Evolutionary conservation across 2,797 vertebrate species (phyloP).

Genomic region (Xiphophorus birchmanni): DNA sequence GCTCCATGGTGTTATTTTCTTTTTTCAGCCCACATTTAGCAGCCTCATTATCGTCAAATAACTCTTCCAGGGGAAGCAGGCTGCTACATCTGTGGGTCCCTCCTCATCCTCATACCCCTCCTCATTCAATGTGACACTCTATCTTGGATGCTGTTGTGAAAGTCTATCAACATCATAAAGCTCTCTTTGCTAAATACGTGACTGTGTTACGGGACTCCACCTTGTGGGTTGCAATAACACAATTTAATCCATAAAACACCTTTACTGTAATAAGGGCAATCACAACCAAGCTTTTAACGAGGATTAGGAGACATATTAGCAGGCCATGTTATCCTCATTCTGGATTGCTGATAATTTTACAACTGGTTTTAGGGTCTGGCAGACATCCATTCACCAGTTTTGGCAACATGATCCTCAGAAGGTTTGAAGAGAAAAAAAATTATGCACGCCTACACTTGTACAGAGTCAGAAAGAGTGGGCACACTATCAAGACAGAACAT

Average conservation of each 20-base stretch:
- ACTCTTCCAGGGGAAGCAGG: constrained; percentile 38
- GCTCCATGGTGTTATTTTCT: constrained; percentile 31
- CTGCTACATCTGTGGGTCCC: constrained; percentile 38
- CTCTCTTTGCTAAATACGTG: constrained; percentile 22
- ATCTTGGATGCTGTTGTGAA: constrained; percentile 34
- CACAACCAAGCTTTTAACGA: constrained; percentile 58
- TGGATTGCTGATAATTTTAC: constrained; percentile 70
- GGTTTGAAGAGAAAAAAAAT: constrained; percentile 39
- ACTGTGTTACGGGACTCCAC: constrained; percentile 27
- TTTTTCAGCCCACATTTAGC: constrained; percentile 29
- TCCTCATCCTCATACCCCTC: constrained; percentile 31
- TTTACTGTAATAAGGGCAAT: constrained; percentile 60
- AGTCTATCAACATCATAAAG: constrained; percentile 21
- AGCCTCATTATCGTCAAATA: constrained; percentile 43
- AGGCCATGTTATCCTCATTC: constrained; percentile 50
- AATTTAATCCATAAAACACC: constrained; percentile 62
- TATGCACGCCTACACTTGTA: constrained; percentile 10
- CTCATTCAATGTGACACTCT: constrained; percentile 38
- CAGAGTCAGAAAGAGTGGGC: constrained; percentile 4
- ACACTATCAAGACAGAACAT: neutral
- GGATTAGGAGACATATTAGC: constrained; percentile 66
- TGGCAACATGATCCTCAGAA: constrained; percentile 36
- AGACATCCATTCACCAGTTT: constrained; percentile 48
- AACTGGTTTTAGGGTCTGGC: constrained; percentile 67
- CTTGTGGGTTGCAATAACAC: constrained; percentile 49